phyloP scores from a whole-genome alignment of 2,113 vertebrate genomes.

The Corapipo altera region DNA sequence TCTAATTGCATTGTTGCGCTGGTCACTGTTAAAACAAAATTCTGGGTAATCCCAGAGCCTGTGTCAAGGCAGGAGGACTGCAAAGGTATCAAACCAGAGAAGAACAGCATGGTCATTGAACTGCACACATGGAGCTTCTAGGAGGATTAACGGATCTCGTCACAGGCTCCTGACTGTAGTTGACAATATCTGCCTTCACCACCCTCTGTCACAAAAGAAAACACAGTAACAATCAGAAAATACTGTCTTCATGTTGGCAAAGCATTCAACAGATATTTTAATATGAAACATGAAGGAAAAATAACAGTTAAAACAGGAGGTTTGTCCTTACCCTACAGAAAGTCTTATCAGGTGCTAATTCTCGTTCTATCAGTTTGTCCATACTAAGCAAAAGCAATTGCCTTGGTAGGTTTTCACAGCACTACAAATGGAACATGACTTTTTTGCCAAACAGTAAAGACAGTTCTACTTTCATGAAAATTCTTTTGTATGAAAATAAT shows the following conservation, averaged over 20 bases:
- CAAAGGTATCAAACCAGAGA: background rate
- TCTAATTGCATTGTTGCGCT: slow-evolving; percentile 41
- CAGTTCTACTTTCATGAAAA: background rate
- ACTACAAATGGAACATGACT: background rate
- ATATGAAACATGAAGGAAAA: background rate
- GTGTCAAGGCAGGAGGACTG: slow-evolving; percentile 25
- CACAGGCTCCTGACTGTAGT: slow-evolving; percentile 95
- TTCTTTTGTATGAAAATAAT: background rate
- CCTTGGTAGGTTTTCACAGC: background rate
- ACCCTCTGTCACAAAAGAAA: slow-evolving; percentile 84
- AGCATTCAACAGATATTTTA: slow-evolving; percentile 35
- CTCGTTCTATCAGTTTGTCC: background rate
- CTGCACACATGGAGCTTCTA: slow-evolving; percentile 92
- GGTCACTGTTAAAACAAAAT: slow-evolving; percentile 60
- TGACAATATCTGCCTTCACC: slow-evolving; percentile 98
- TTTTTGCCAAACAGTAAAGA: background rate
- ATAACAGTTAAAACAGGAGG: background rate
- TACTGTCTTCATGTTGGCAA: background rate
- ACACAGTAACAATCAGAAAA: slow-evolving; percentile 61
- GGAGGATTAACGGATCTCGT: slow-evolving; percentile 86
- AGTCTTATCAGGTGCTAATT: background rate
- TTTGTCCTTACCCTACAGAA: background rate
- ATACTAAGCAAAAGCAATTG: background rate
- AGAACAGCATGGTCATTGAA: slow-evolving; percentile 70
- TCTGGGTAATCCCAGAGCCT: slow-evolving; percentile 28